Base-by-base conservation (phyloP, 2,113 vertebrate genomes). In the Larimichthys polyactis region DNA sequence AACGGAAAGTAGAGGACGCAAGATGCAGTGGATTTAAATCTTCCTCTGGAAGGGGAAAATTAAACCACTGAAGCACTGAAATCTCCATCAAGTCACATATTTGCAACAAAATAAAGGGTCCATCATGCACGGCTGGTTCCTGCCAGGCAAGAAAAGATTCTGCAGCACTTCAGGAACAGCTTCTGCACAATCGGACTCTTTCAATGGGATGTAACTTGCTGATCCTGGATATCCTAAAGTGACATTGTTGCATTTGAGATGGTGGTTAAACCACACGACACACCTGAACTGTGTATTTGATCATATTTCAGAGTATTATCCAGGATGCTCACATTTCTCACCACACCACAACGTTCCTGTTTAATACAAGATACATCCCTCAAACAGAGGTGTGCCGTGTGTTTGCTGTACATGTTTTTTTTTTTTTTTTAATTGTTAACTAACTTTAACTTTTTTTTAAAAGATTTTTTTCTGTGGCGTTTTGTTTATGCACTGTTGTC, bases 1-100 rank as follows among this genome's bases (percentile, higher is more conserved):
- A 90, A 91, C 1, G 79, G 79, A 0, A 89, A 88, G 12, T 91
- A 88, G 78, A 44, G 27, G 49, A 48, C 12, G 1, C 3, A 4
- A 1, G 51, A 20, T 17, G 12, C 12, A 12, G 7, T 16, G 27
- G 55, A 51, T 52, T 24, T 51, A 17, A 66, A 9, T 63, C 48
- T 49, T 36, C 12, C 24, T 17, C 40, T 51, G 17, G 24, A 40
- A 14, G 14, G 14, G 19, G 2, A 29, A 63, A n/a, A 20, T n/a
- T 10, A 6, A 60, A 27, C 19, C 14, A 4, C 54, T 48, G 0
- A n/a, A 7, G 1, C 48, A 29, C 72, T 75, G 17, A 9, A 48
- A 63, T 46, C 3, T 75, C 16, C 1, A 2, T 79, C 65, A 24
- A 44, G 2, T 54, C 6, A 22, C 14, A 24, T 10, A 14, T 22